Percentiles rank a stretch among this genome's conserved stretches.
Evolutionary conservation across 2,797 vertebrate species (phyloP).

Genomic region (Todus mexicanus): DNA sequence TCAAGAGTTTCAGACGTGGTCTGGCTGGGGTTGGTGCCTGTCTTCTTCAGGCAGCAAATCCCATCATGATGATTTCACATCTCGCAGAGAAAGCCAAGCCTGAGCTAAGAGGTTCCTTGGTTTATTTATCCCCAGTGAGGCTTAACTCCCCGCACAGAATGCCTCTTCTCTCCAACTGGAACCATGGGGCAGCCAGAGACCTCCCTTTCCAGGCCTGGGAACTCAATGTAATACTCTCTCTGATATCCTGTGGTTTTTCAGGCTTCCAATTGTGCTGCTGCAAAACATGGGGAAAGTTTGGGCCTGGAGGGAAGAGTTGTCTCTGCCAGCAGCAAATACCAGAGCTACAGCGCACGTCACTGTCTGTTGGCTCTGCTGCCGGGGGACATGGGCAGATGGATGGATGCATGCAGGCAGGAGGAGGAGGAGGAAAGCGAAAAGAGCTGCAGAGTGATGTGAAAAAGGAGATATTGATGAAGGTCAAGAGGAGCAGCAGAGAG

Average conservation of each 20-base stretch:
- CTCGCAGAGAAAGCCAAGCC: neutral
- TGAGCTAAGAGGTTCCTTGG: neutral
- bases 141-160: neutral
- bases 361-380: neutral
- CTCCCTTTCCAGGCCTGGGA: neutral
- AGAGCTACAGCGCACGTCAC: neutral
- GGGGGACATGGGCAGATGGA: neutral
- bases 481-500: neutral
- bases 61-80: neutral
- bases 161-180: neutral
- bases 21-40: neutral
- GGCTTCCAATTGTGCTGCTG: neutral
- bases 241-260: neutral
- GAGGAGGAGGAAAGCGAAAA: neutral
- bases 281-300: neutral
- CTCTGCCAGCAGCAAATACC: neutral
- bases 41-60: neutral
- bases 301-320: neutral
- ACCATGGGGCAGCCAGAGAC: rapidly evolving
- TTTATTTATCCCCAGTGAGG: neutral
- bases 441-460: neutral
- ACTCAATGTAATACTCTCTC: rapidly evolving
- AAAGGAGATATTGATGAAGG: neutral
- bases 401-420: neutral
- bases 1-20: neutral